Conservation (phyloP, 1,140 invertebrate genomes). For the Dolichoris vasculosae region DNA sequence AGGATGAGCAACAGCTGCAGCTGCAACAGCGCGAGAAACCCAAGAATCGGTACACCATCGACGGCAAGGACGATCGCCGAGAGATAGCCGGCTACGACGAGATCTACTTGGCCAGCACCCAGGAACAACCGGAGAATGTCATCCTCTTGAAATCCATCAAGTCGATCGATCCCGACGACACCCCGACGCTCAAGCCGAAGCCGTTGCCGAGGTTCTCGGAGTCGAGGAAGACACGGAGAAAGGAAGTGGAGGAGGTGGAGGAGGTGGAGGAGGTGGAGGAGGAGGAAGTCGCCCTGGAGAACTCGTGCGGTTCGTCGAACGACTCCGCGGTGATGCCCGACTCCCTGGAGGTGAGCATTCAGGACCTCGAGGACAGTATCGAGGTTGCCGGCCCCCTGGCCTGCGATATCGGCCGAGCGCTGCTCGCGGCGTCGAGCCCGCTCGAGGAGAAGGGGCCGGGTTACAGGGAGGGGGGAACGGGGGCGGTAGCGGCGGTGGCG, state of each 20-base stretch:
- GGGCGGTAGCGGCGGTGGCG: background rate
- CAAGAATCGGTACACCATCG: background rate
- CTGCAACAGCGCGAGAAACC: background rate
- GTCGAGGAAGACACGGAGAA: background rate
- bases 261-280: constrained; percentile 30
- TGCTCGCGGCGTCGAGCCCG: constrained; percentile 27
- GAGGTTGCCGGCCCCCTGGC: background rate
- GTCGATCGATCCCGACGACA: constrained; percentile 65
- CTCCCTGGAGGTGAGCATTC: constrained; percentile 64
- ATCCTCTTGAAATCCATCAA: constrained; percentile 69
- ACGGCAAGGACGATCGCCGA: background rate
- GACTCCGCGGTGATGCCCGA: constrained; percentile 66
- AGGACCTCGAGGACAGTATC: constrained; percentile 49
- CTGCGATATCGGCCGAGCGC: constrained; percentile 19
- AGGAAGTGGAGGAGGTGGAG: constrained; percentile 23
- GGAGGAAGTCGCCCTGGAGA: constrained; percentile 6
- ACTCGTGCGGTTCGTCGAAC: constrained; percentile 20
- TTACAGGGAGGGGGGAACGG: background rate
- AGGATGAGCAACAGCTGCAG: no score
- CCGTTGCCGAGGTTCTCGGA: constrained; percentile 16
- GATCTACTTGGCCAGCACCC: constrained; percentile 66
- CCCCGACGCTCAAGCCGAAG: background rate
- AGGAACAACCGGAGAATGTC: constrained; percentile 62
- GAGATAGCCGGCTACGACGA: constrained; percentile 58
- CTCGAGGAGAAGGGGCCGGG: constrained; percentile 10